Conservation (phyloP, 2,888 invertebrate genomes). For the Lymantria monacha region DNA sequence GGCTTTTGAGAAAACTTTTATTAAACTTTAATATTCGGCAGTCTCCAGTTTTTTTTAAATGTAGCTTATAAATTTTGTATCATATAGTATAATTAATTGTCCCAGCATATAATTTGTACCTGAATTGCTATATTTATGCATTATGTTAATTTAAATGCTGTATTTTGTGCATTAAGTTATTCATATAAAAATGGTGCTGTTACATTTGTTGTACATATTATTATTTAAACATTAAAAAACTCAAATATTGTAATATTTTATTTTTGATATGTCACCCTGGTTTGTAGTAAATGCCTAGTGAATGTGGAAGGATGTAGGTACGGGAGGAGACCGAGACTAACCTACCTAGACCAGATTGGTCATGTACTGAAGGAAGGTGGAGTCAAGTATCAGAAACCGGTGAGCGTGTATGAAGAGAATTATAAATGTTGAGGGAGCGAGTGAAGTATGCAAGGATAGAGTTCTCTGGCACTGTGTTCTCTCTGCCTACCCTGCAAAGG, state of each 20-base stretch:
- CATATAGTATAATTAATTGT: constrained; percentile 21
- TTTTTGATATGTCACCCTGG: no score
- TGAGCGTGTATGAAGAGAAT: no score
- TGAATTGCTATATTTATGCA: constrained; percentile 43
- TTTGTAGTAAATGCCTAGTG: no score
- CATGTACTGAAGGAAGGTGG: no score
- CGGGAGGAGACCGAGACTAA: no score
- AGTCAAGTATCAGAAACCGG: no score
- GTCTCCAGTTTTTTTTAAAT: constrained; percentile 2
- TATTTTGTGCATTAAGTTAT: constrained; percentile 33
- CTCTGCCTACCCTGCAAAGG: no score
- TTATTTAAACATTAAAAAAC: constrained; percentile 42
- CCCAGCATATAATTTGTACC: constrained; percentile 45
- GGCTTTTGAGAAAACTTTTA: background rate
- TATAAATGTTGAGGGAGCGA: no score
- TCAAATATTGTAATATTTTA: constrained; percentile 44
- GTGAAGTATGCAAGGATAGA: no score
- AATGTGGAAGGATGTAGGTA: no score
- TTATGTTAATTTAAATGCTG: constrained; percentile 30
- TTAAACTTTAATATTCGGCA: background rate
- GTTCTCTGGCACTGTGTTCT: no score
- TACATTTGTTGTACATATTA: constrained; percentile 46
- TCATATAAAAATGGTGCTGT: constrained; percentile 65
- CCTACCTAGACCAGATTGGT: no score
- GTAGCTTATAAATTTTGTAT: constrained; percentile 19